Base-by-base conservation (phyloP, 2,888 invertebrate genomes). In the Epistrophella euchroma region DNA sequence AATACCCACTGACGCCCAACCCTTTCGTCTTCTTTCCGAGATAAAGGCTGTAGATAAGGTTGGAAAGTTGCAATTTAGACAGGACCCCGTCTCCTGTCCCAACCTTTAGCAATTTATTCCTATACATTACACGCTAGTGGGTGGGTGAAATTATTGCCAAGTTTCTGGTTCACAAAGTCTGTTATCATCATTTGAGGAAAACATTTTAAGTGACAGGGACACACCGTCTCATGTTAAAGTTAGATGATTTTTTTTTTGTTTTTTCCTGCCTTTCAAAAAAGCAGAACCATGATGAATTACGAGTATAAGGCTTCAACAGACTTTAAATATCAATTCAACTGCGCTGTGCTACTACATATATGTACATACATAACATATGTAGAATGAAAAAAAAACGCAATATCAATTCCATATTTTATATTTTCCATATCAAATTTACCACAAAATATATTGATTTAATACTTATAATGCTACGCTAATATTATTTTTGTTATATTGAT, bases 21-120 rank as follows among this genome's bases (percentile, higher is more conserved):
- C 81, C 81, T 81, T 75, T 64, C 28, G 15, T 52, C 43, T 60
- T 55, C 6, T 15, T 55, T 17, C 6, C 35, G 43, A 66, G 56
- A 79, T 77, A 55, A 78, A 72, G 47, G 64, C 58, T 64, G 15
- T 25, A 73, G 52, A 72, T 52, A 43, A 64, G 37, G 66, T 56
- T 74, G 28, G 68, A 45, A 68, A 68, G 62, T 70, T 74, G 80
- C 74, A 80, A 70, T 80, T 80, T 80, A 80, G 68, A 60, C 60
- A 70, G 80, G 68, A 74, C 70, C 70, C 70, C 60, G 74, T 70
- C 68, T 74, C 70, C 68, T 60, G 62, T 56, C 13, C 4, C 37
- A 52, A 52, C 60, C 60, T 40, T 19, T 6, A n/a, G 45, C 60
- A 74, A 70, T 74, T 74, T 74, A 74, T 70, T 32, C 50, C 28